These are phyloP conservation scores for Panthera tigris DNA, from an alignment of 2,113 vertebrate genomes.

Conservation along the genomic window DNA sequence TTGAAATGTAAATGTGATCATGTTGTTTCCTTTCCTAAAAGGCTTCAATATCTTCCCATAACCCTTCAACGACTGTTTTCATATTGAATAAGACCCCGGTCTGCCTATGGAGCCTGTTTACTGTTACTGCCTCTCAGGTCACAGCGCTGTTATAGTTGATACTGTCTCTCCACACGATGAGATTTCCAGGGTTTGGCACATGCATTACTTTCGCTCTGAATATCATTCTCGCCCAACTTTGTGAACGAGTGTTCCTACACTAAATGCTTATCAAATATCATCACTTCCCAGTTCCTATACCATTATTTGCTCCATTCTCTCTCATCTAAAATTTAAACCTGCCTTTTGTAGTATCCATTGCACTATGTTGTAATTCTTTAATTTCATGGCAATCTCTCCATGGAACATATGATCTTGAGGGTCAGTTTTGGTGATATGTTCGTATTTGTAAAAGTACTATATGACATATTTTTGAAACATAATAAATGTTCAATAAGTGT, in stretches of 20 bases:
- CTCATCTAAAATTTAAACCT: neutral
- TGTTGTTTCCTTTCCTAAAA: neutral
- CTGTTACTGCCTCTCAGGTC: neutral
- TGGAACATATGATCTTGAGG: neutral
- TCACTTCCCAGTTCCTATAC: neutral
- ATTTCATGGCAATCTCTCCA: neutral
- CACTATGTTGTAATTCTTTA: neutral
- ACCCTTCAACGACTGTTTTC: neutral
- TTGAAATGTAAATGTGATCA: neutral
- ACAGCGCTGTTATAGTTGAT: neutral
- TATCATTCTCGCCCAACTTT: neutral
- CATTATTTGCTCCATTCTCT: neutral
- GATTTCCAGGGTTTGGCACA: neutral
- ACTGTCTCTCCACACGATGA: neutral
- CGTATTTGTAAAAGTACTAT: neutral
- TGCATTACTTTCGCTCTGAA: neutral
- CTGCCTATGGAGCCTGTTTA: neutral
- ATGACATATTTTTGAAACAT: neutral
- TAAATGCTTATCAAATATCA: neutral
- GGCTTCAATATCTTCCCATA: neutral
- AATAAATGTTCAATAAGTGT: neutral
- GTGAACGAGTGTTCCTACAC: neutral
- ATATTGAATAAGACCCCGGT: neutral
- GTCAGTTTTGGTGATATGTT: neutral
- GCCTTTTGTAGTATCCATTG: neutral